Conservation (phyloP, 2,888 invertebrate species). For the Coelinius sp. region DNA sequence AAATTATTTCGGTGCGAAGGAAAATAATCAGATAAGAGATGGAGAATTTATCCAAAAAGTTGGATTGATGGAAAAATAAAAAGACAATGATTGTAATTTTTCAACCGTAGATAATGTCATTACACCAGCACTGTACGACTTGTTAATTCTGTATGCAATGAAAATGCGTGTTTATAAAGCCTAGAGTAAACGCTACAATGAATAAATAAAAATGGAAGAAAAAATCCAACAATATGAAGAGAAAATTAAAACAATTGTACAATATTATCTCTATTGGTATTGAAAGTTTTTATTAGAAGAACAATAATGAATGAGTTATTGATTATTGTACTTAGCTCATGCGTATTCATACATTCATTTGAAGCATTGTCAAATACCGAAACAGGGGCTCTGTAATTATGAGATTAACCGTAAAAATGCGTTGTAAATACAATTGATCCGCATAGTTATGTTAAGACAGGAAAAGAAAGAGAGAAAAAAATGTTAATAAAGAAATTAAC, state of each 20-base stretch:
- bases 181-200: not conserved
- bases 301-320: not conserved
- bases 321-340: conserved; percentile 11
- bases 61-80: too few species aligned
- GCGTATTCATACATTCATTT: conserved; percentile 1
- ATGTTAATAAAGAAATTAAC: conserved; percentile 22
- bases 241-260: not conserved
- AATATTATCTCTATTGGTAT: conserved; percentile 14
- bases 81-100: not conserved
- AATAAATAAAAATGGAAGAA: not conserved
- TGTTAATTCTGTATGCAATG: conserved; percentile 16
- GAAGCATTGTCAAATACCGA: not conserved
- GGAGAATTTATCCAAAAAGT: not conserved
- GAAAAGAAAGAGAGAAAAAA: not conserved
- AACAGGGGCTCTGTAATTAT: conserved; percentile 8
- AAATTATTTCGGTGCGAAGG: not conserved
- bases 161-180: conserved; percentile 16
- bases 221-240: not conserved
- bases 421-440: conserved; percentile 19
- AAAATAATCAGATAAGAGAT: not conserved
- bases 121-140: conserved; percentile 4
- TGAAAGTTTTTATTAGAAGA: conserved; percentile 12
- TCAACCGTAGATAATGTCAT: not conserved
- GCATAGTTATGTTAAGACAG: not conserved
- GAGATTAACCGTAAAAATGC: not conserved